A percentile compares a stretch with the other conserved stretches of the same genome.
phyloP scores from a whole-genome alignment of 2,797 vertebrate genomes.

The Serranus cabrilla region DNA sequence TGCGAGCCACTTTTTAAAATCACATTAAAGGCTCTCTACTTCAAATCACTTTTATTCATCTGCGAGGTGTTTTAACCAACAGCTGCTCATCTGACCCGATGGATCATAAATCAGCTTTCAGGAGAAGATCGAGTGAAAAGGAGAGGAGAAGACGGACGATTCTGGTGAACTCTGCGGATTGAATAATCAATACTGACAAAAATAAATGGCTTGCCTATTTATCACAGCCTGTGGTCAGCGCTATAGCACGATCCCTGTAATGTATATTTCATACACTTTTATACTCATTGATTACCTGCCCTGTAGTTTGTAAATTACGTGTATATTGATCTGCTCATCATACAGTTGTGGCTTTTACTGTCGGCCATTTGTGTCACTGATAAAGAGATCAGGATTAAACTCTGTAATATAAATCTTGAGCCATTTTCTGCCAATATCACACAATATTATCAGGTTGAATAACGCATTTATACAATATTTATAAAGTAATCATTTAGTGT shows the following conservation, averaged over 20 bases:
- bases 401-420: constrained; percentile 36
- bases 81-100: constrained; percentile 67
- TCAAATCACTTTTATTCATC: constrained; percentile 58
- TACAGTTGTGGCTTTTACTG: constrained; percentile 68
- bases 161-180: constrained; percentile 72
- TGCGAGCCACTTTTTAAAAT: constrained; percentile 36
- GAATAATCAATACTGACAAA: constrained; percentile 84
- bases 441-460: constrained; percentile 6
- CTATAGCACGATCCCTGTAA: constrained; percentile 67
- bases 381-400: constrained; percentile 67
- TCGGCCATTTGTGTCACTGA: constrained; percentile 60
- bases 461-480: neutral
- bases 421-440: constrained; percentile 15
- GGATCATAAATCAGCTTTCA: constrained; percentile 72
- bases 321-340: constrained; percentile 83
- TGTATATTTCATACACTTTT: constrained; percentile 86
- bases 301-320: constrained; percentile 86
- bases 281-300: constrained; percentile 85
- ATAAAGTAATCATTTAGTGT: neutral
- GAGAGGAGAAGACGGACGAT: constrained; percentile 75
- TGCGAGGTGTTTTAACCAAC: constrained; percentile 69
- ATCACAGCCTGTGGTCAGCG: constrained; percentile 66
- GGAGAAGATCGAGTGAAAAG: constrained; percentile 66
- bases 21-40: constrained; percentile 52
- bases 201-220: constrained; percentile 76